Evolutionary conservation across 1,140 invertebrate genomes (phyloP).

Genomic region (Mylabris phalerata): DNA sequence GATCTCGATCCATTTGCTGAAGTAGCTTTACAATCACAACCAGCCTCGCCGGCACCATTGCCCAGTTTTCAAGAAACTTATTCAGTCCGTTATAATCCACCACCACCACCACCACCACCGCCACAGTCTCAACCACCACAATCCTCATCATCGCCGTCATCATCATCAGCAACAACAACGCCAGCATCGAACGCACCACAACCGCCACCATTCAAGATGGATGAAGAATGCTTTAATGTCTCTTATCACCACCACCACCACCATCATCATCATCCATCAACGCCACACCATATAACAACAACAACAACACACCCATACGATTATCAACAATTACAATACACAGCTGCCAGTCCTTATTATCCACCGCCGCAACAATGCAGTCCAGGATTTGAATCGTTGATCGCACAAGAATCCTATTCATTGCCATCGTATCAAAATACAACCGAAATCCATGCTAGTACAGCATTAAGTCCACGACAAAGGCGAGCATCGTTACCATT

Average conservation of each 20-base stretch:
- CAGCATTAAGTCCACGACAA: slow-evolving; percentile 52
- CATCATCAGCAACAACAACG: slow-evolving; percentile 37
- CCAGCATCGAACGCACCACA: not conserved
- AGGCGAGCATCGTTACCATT: slow-evolving; percentile 65
- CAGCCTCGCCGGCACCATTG: slow-evolving; percentile 51
- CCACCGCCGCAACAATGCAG: slow-evolving; percentile 50
- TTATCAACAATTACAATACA: slow-evolving; percentile 51
- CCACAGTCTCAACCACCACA: too few species aligned
- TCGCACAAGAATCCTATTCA: slow-evolving; percentile 53
- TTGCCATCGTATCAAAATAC: slow-evolving; percentile 50
- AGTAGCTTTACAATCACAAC: slow-evolving; percentile 34
- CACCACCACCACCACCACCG: too few species aligned
- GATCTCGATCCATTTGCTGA: slow-evolving; percentile 41
- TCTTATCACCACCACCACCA: slow-evolving; percentile 46
- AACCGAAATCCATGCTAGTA: slow-evolving; percentile 51
- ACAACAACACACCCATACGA: slow-evolving; percentile 51
- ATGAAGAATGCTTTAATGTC: slow-evolving; percentile 63
- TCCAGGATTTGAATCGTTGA: slow-evolving; percentile 46
- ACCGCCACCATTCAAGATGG: slow-evolving; percentile 60
- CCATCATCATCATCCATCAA: slow-evolving; percentile 46
- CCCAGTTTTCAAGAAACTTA: slow-evolving; percentile 84
- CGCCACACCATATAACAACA: slow-evolving; percentile 34
- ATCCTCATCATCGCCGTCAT: slow-evolving; percentile 38
- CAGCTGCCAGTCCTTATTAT: slow-evolving; percentile 48
- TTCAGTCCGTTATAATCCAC: slow-evolving; percentile 57